Evolutionary conservation across 2,113 vertebrate genomes (phyloP).

Genomic region (Mohoua ochrocephala): DNA sequence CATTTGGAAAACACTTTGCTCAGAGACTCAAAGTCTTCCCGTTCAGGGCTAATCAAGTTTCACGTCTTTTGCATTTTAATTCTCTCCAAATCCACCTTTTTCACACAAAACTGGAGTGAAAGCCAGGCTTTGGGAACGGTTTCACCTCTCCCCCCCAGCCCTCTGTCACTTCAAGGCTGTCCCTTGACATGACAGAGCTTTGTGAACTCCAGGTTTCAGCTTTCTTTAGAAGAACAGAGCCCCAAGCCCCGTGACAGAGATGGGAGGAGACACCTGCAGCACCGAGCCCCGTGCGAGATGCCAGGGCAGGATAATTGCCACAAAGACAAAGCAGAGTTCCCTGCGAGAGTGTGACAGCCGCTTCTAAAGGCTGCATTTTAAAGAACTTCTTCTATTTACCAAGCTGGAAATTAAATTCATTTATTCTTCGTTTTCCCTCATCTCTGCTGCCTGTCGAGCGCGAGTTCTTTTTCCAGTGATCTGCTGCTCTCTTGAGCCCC

Average conservation of each 20-base stretch:
- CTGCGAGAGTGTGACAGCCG: accelerated
- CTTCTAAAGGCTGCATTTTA: not conserved
- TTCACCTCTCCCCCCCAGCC: not conserved
- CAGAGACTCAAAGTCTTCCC: not conserved
- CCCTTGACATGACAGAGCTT: not conserved
- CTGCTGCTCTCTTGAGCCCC: not conserved
- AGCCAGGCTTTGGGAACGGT: not conserved
- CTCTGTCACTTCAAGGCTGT: not conserved
- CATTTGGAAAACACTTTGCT: not conserved
- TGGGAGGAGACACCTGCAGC: not conserved
- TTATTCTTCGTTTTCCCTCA: not conserved
- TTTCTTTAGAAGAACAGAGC: not conserved
- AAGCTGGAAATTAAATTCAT: not conserved
- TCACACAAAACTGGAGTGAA: not conserved
- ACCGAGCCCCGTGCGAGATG: accelerated
- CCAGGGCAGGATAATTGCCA: not conserved
- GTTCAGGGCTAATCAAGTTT: not conserved
- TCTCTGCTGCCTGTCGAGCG: not conserved
- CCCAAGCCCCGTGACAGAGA: not conserved
- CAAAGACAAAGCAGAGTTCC: not conserved
- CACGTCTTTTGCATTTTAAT: not conserved
- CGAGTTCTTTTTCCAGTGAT: not conserved
- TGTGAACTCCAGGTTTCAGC: not conserved
- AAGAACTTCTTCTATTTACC: not conserved
- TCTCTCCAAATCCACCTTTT: not conserved